These are phyloP conservation scores for Ammodytes marinus DNA, from an alignment of 2,113 vertebrate genomes.

Conservation along the genomic window DNA sequence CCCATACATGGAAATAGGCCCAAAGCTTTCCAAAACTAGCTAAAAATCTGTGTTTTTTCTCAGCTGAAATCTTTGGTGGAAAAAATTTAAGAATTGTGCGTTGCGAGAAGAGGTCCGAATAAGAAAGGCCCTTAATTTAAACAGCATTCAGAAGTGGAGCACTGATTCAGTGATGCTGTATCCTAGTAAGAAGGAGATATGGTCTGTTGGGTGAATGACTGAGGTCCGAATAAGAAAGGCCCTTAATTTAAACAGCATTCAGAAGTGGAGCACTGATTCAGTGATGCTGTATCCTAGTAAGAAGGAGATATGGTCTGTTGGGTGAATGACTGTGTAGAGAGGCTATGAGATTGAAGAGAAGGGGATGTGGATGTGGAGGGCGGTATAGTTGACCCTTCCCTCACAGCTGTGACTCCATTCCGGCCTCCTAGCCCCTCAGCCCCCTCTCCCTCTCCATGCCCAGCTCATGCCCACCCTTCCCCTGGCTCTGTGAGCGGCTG, in stretches of 20 bases:
- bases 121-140: background rate
- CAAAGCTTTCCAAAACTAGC: background rate
- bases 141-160: background rate
- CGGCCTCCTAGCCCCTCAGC: background rate
- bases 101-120: background rate
- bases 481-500: slow-evolving; percentile 48
- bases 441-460: slow-evolving; percentile 2
- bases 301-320: background rate
- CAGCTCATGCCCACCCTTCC: slow-evolving; percentile 35
- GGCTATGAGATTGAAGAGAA: background rate
- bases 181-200: background rate
- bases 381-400: background rate
- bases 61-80: background rate
- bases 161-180: background rate
- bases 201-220: background rate
- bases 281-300: background rate
- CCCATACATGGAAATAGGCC: background rate
- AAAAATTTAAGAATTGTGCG: background rate
- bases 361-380: background rate
- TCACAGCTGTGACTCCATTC: slow-evolving; percentile 46
- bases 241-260: background rate
- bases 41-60: background rate
- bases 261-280: background rate
- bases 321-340: background rate
- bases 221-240: background rate